Conservation (phyloP, 2,113 vertebrate species). For the Ciconia stormi region DNA sequence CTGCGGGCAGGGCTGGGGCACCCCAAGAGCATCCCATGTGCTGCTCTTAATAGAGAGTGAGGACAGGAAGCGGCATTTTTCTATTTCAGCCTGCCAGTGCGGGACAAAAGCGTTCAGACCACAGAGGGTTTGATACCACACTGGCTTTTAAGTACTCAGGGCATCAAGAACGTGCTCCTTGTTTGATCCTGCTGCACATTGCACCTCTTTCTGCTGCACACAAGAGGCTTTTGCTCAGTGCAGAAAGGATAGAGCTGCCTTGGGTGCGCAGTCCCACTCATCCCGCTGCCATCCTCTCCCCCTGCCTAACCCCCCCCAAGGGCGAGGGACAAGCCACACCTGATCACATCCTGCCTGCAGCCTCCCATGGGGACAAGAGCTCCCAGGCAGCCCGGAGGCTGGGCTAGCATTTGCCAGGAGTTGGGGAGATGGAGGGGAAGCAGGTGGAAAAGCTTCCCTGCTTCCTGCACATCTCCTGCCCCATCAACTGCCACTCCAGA, state of each 20-base stretch:
- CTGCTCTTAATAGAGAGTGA: fast-evolving
- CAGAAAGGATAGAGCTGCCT: not conserved
- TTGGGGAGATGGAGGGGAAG: not conserved
- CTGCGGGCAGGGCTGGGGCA: not conserved
- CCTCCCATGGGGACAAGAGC: not conserved
- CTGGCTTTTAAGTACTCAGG: not conserved
- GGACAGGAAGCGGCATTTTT: fast-evolving
- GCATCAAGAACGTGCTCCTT: not conserved
- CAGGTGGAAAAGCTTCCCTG: not conserved
- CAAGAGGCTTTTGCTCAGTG: not conserved
- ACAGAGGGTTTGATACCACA: not conserved
- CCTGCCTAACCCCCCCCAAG: not conserved
- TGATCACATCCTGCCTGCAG: not conserved
- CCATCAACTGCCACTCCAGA: not conserved
- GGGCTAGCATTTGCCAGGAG: not conserved
- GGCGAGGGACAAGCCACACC: not conserved
- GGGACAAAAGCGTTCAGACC: not conserved
- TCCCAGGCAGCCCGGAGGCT: not conserved
- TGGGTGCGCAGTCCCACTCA: not conserved
- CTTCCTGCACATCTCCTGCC: not conserved
- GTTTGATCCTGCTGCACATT: not conserved
- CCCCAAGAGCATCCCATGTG: fast-evolving
- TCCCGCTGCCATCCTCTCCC: too few relatives aligned
- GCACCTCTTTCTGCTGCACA: not conserved
- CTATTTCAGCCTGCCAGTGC: fast-evolving